Evolutionary conservation across 2,113 vertebrate genomes (phyloP), one percentile per base, ranked within the genome.

Genomic region (Chloroceryle aenea): DNA sequence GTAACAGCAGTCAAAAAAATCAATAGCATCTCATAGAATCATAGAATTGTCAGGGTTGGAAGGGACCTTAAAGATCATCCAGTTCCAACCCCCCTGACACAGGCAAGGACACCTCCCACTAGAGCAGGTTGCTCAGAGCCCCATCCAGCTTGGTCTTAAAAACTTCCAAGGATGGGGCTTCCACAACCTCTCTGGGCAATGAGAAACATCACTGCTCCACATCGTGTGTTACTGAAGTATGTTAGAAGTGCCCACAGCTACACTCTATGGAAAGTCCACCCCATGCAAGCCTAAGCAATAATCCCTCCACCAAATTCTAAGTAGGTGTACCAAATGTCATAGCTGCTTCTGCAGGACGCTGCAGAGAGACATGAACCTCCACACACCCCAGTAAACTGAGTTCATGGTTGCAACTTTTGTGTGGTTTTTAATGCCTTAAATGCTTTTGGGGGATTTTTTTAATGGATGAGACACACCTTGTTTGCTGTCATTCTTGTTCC

Each of bases 381-480:
- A 22, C 36, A 56, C 36, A 10, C 8, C 8, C 50, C 79, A 80
- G 61, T 23, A 30, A 77, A 71, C 36, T 26, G 58, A 45, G 40
- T 52, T 58, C 30, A 61, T 0, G 0, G 32, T 17, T 79, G 9
- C 10, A 53, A 23, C 43, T 58, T 58, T 6, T 52, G 12, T 6
- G 25, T 59, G 68, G 9, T 86, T 85, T 95, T 80, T 29, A 85
- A 45, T n/a, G n/a, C 30, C 47, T 62, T 74, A 59, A 63, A 43
- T 14, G 3, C 12, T 40, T 40, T 40, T 40, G 7, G 38, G 7
- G 10, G 10, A 11, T 3, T 29, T 87, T 74, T 75, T 47, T 20
- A 61, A 38, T 14, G 12, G 9, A 34, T 5, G 11, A 64, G 80
- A 34, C n/a, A 38, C 4, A 14, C 15, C 34, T 72, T 48, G 48